These are phyloP conservation scores for Cariama cristata DNA, from an alignment of 2,113 vertebrate genomes.

Conservation along the genomic window DNA sequence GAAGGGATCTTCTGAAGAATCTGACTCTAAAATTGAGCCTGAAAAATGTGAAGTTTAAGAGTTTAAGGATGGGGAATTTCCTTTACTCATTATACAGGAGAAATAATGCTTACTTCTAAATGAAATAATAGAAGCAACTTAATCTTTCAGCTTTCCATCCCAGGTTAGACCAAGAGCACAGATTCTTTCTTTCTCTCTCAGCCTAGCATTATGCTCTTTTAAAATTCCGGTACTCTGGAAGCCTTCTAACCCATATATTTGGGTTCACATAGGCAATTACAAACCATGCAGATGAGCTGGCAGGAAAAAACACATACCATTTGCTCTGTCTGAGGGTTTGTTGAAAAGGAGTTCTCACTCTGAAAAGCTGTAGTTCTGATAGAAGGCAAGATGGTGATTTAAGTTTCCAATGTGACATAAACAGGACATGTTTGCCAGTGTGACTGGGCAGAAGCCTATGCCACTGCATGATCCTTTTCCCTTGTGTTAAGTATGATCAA, in stretches of 20 bases:
- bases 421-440: fast-evolving
- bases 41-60: background rate
- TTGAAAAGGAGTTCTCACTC: background rate
- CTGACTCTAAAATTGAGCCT: background rate
- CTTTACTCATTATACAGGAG: background rate
- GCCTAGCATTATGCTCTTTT: fast-evolving
- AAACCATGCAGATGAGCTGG: background rate
- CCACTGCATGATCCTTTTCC: background rate
- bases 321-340: background rate
- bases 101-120: background rate
- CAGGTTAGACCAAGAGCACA: background rate
- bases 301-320: fast-evolving
- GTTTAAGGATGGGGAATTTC: background rate
- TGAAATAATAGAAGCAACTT: background rate
- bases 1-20: background rate
- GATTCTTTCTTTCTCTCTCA: background rate
- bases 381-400: background rate
- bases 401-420: fast-evolving
- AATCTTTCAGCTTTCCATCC: background rate
- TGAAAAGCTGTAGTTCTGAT: background rate
- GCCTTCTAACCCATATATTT: background rate
- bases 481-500: background rate
- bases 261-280: background rate
- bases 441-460: background rate
- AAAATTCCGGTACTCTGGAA: background rate